Evolutionary conservation across 2,113 vertebrate species (phyloP).

Genomic region (Pantherophis guttatus): DNA sequence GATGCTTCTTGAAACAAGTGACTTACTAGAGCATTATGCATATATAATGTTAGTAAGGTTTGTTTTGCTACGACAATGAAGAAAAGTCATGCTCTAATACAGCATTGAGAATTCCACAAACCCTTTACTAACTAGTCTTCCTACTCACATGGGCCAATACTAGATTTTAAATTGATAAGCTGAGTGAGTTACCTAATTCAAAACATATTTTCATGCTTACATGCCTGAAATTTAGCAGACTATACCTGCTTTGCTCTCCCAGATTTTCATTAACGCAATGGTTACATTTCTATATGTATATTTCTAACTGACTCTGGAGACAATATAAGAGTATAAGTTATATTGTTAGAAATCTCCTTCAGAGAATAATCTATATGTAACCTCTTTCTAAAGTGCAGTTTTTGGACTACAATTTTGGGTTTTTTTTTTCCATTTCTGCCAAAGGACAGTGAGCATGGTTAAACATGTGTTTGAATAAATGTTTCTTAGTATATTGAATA

Average conservation of each 20-base stretch:
- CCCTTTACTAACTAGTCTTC: background rate
- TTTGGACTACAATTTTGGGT: background rate
- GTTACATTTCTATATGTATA: background rate
- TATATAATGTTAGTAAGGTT: background rate
- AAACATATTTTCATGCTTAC: background rate
- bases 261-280: background rate
- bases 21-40: background rate
- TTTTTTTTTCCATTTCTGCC: background rate
- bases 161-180: background rate
- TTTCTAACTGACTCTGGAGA: background rate
- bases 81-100: background rate
- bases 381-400: background rate
- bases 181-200: background rate
- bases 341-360: background rate
- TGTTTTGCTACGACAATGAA: background rate
- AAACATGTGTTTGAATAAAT: background rate
- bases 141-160: background rate
- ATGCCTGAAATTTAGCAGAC: background rate
- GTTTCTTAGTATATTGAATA: too few species aligned
- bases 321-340: background rate
- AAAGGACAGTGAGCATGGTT: background rate
- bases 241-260: background rate
- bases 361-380: background rate
- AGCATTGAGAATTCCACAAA: background rate
- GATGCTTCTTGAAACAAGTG: background rate